Evolutionary conservation across 92 coral and sea anemone species (phyloP).

Genomic region (Hydrozoanthus gracilis): DNA sequence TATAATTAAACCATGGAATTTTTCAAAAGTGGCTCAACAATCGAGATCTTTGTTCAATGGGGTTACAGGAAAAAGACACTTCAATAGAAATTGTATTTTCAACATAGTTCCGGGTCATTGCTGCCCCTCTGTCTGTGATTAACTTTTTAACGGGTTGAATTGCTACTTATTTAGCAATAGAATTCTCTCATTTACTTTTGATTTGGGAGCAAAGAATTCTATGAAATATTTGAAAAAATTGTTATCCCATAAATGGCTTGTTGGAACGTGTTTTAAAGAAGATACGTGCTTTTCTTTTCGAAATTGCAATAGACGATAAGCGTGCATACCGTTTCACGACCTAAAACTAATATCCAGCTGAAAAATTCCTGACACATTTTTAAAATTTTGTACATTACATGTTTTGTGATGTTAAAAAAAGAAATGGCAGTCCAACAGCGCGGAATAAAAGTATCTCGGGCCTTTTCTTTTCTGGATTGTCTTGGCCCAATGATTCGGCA

Average conservation of each 20-base stretch:
- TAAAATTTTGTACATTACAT: constrained; percentile 23
- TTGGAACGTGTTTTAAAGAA: background rate
- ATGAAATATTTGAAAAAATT: background rate
- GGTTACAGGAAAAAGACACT: constrained; percentile 2
- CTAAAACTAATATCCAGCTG: background rate
- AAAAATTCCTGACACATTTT: constrained; percentile 33
- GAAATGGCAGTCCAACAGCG: constrained; percentile 5
- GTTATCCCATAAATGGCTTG: background rate
- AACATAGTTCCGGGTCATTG: constrained; percentile 38
- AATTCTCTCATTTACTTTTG: constrained; percentile 19
- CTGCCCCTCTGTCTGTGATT: background rate
- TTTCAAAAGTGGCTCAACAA: constrained; percentile 12
- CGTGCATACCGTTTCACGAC: background rate
- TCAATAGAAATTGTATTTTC: constrained; percentile 18
- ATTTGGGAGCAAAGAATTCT: background rate
- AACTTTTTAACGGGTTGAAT: constrained; percentile 11
- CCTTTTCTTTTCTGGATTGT: constrained; percentile 12
- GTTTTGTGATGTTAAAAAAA: constrained; percentile 45
- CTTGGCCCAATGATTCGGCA: background rate
- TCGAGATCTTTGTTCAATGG: constrained; percentile 27
- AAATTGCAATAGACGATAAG: background rate
- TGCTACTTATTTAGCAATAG: constrained; percentile 12
- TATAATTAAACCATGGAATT: constrained; percentile 45
- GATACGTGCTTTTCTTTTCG: background rate
- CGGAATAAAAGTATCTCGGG: background rate